These are phyloP conservation scores for Aurelia aurita DNA, from an alignment of 30 jellyfish, hydroid and myxozoan genomes.

Conservation along the genomic window DNA sequence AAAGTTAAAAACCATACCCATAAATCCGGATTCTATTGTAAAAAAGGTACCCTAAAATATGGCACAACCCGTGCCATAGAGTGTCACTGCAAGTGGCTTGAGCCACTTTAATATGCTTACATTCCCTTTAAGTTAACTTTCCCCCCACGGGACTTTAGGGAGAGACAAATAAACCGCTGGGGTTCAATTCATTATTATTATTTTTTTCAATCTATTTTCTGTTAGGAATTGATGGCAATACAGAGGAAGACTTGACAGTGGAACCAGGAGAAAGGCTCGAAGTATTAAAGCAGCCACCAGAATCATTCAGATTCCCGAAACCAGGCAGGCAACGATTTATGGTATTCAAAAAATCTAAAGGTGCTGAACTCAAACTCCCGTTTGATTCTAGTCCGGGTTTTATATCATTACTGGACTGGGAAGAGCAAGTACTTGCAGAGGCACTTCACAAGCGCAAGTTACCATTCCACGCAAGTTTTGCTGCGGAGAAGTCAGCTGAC, in stretches of 20 bases:
- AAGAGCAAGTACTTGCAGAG: slow-evolving; percentile 52
- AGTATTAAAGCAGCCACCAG: slow-evolving; percentile 51
- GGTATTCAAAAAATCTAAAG: slow-evolving; percentile 58
- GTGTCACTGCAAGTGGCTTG: too few species aligned
- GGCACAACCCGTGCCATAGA: too few species aligned
- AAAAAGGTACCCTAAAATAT: too few species aligned
- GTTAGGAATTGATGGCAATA: slow-evolving; percentile 38
- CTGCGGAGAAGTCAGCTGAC: background rate
- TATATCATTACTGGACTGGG: slow-evolving; percentile 59
- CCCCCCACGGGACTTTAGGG: too few species aligned
- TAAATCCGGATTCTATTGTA: too few species aligned
- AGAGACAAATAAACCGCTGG: too few species aligned
- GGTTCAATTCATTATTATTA: too few species aligned
- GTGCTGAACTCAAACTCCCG: slow-evolving; percentile 80
- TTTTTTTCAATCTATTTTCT: too few species aligned
- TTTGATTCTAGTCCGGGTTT: slow-evolving; percentile 82
- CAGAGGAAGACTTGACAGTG: slow-evolving; percentile 70
- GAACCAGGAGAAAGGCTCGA: slow-evolving; percentile 93
- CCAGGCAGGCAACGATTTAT: slow-evolving; percentile 33
- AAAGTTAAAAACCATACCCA: too few species aligned
- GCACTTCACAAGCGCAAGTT: slow-evolving; percentile 24
- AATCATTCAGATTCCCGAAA: slow-evolving; percentile 10
- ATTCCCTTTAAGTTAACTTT: too few species aligned
- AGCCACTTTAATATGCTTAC: too few species aligned
- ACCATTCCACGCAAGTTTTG: slow-evolving; percentile 79